These are phyloP conservation scores for Triplophysa siluroides DNA, from an alignment of 2,113 vertebrate genomes.

Conservation along the genomic window DNA sequence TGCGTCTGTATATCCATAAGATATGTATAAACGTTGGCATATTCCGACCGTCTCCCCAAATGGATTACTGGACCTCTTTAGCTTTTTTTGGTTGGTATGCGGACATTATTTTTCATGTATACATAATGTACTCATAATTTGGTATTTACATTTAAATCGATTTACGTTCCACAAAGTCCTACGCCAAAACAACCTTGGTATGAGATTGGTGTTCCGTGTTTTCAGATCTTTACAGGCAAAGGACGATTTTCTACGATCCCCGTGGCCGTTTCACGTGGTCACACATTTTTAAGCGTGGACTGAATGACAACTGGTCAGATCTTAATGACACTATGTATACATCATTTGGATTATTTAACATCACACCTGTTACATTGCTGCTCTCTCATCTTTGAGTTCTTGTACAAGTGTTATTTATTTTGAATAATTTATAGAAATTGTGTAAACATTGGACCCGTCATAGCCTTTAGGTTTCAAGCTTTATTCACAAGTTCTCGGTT, in stretches of 20 bases:
- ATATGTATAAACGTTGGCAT: constrained; percentile 39
- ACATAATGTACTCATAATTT: constrained; percentile 7
- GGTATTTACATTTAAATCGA: not conserved
- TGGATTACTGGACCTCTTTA: constrained; percentile 43
- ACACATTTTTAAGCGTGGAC: constrained; percentile 10
- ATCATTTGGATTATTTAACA: constrained; percentile 50
- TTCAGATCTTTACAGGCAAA: too few relatives aligned
- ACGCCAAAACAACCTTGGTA: not conserved
- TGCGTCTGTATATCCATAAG: constrained; percentile 35
- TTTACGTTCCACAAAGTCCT: not conserved
- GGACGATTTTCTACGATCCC: not conserved
- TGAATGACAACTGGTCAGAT: constrained; percentile 29
- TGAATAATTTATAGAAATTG: constrained; percentile 60
- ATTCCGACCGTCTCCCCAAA: constrained; percentile 22
- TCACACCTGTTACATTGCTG: constrained; percentile 53
- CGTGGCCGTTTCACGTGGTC: not conserved
- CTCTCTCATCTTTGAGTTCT: constrained; percentile 52
- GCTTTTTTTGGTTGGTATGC: constrained; percentile 29
- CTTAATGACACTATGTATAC: constrained; percentile 49
- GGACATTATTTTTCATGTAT: constrained; percentile 22
- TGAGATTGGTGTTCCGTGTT: not conserved
- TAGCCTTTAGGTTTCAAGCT: constrained; percentile 48
- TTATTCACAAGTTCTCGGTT: constrained; percentile 39
- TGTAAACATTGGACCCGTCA: constrained; percentile 45
- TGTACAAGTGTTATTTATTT: constrained; percentile 64